These are phyloP conservation scores for Cephus rjabovi DNA, from an alignment of 2,888 invertebrate species.

Conservation along the genomic window DNA sequence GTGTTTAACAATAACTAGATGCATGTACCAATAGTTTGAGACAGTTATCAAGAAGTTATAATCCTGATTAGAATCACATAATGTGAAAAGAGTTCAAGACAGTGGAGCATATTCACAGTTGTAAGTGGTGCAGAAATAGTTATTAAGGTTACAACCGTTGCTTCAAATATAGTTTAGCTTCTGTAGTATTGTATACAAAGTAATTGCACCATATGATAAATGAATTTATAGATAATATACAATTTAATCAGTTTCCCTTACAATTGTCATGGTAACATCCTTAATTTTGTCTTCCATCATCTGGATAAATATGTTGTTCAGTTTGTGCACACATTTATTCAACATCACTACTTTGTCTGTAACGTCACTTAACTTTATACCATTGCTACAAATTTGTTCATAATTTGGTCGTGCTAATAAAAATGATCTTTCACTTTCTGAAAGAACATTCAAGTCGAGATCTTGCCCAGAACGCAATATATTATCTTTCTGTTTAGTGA, in stretches of 20 bases:
- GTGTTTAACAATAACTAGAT: neutral
- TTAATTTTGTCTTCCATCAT: conserved; percentile 33
- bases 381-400: conserved; percentile 34
- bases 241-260: conserved; percentile 11
- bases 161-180: neutral
- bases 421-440: conserved; percentile 42
- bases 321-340: conserved; percentile 21
- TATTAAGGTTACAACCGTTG: neutral
- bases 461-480: conserved; percentile 26
- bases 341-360: conserved; percentile 30
- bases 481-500: conserved; percentile 21
- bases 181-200: neutral
- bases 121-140: neutral
- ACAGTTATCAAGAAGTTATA: neutral
- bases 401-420: conserved; percentile 42
- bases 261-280: conserved; percentile 30
- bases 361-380: conserved; percentile 29
- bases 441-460: conserved; percentile 37
- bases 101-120: neutral
- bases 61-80: neutral
- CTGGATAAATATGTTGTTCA: conserved; percentile 33
- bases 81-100: neutral
- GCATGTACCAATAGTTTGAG: neutral
- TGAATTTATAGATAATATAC: neutral
- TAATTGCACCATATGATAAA: neutral